Base-by-base conservation (phyloP, 2,888 invertebrate genomes). In the Scaptomyza tumidula region DNA sequence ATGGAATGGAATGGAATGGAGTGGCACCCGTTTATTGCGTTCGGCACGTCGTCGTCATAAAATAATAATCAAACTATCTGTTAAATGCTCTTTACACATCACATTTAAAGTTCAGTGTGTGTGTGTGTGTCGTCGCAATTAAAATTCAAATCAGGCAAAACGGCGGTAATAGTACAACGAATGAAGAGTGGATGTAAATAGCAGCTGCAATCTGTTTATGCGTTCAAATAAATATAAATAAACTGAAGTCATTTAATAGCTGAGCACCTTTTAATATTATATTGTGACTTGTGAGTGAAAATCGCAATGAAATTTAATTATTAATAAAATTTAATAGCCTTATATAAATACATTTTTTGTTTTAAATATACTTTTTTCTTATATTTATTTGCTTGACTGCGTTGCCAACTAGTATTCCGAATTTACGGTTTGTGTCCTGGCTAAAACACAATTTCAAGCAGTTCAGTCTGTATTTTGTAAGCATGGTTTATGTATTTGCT, bases 1-100 rank as follows among this genome's bases (percentile, higher is more conserved):
- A 16, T 49, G 9, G 13, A 29, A n/a, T 19, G 27, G 5, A 24
- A 5, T 3, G 24, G 24, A 24, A n/a, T 19, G 27, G 24, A 24
- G 24, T 33, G 53, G 39, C 49, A 50, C 39, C 50, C 49, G 48
- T 43, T 50, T 58, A 58, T 53, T 62, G 54, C 48, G 62, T 74
- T 60, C 64, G 77, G 60, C 88, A 88, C 88, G 88, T 82, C 83
- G 69, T 71, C 71, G 59, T 75, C 86, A 71, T 84, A 81, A 88
- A 84, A 88, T 78, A 73, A 73, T 81, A 71, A 73, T 82, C 71
- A 76, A 80, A 77, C 71, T 70, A 85, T 84, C 79, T 70, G 71
- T 77, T 75, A 64, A 85, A 73, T 67, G 85, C 68, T 81, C 78
- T 57, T 59, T 55, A 78, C 75, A 80, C 75, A 66, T 78, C 81